Base-by-base conservation (phyloP, 2,888 invertebrate species). In the Tenodera sinensis region DNA sequence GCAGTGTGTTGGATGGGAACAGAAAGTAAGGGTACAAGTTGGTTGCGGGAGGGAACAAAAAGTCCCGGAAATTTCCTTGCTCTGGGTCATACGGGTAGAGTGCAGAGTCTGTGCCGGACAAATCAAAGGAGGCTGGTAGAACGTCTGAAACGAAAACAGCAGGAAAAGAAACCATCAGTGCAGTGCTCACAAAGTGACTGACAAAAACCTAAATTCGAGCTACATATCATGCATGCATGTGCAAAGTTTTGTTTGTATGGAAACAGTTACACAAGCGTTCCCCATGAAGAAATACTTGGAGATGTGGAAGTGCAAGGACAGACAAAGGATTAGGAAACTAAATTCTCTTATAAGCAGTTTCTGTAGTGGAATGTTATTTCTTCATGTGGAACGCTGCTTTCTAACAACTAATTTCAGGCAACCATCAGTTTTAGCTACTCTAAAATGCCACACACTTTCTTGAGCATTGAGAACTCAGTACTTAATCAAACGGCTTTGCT, bases 21-120 rank as follows among this genome's bases (percentile, higher is more conserved):
- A 96, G 94, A 94, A 95, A 95, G 93, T 95, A 95, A 91, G 95
- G 95, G 92, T 94, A 94, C 92, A 93, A 93, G 93, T 94, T 94
- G 92, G 94, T 94, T 92, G 94, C 94, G 91, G 94, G 94, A 91
- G 94, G 94, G 92, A 94, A 94, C 93, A 94, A 94, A 93, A 94
- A 93, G 92, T 94, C 94, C 93, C 94, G 93, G 94, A 94, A 94
- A 94, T 93, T 93, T 92, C 93, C 93, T 93, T 92, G 94, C 93
- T 93, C 94, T 92, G 94, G 94, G 92, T 94, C 93, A 93, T 93
- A 93, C 91, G 93, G 93, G 93, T 94, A 93, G 92, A 94, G 94
- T 93, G 94, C 94, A 93, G 94, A 95, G 92, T 94, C 94, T 93
- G 94, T 95, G 94, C 94, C 95, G 93, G 94, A 93, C 92, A 94